Evolutionary conservation across 2,797 vertebrate species (phyloP), one percentile per base, ranked within the genome.

Genomic region (Steatocranus sp.): DNA sequence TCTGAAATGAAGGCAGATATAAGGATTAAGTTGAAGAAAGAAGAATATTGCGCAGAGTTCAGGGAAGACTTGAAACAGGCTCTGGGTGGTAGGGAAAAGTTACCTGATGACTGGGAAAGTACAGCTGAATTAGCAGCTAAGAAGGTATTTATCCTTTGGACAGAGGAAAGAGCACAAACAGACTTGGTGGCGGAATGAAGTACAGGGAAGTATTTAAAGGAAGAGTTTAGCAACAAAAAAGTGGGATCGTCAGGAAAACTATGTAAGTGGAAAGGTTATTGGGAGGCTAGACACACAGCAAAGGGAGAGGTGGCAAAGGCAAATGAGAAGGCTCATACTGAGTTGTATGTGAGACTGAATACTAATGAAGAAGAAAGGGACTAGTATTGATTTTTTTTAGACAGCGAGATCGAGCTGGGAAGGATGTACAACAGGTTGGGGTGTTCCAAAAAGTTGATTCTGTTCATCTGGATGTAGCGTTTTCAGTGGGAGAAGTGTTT

Each of bases 381-480:
- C 61, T 68, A 23, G 14, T 68, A 10, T 10, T 5, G 12, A 23
- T 6, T 17, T 25, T n/a, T 14, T 0, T 38, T 41, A 68, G 12
- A 41, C 36, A 4, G 36, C 0, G 8, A 68, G 12, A 1, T 66
- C 0, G 0, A 8, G 36, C 12, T 41, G 12, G n/a, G 14, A 68
- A 0, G 12, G 61, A 68, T 68, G 20, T 68, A 12, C 20, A 68
- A 41, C 61, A 17, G 12, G 36, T 23, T 0, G 8, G 12, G 12
- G 0, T 41, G 36, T 61, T 61, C 18, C 30, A 61, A 34, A 61
- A 61, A 61, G 56, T 61, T n/a, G 17, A 61, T 36, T 61, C 56
- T 61, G 30, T 61, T 61, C 6, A 61, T 61, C 18, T 36, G 30
- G 18, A 36, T 0, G 6, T 0, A 61, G 11, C 6, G 1, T 36